These are phyloP conservation scores for Drosophila cognata DNA, from an alignment of 2,888 invertebrate genomes.

Conservation along the genomic window DNA sequence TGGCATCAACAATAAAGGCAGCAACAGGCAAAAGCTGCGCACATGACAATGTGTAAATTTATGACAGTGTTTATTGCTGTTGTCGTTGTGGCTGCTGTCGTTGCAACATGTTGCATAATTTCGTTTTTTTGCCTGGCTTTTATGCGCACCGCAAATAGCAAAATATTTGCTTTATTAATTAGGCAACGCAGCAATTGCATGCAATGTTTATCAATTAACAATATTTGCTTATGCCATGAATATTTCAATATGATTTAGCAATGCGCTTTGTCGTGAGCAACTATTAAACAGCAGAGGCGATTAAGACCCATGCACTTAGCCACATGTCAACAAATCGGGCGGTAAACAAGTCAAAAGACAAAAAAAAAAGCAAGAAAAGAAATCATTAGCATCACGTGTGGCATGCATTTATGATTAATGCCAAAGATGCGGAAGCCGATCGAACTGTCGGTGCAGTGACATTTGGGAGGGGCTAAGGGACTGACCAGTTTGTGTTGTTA, in stretches of 20 bases:
- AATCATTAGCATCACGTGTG: slow-evolving; percentile 19
- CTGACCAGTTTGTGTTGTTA: slow-evolving; percentile 31
- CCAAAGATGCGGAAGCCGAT: slow-evolving; percentile 49
- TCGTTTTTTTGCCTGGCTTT: slow-evolving; percentile 44
- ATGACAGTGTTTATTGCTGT: slow-evolving; percentile 57
- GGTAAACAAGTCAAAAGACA: slow-evolving; percentile 29
- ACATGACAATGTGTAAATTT: slow-evolving; percentile 77
- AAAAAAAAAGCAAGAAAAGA: slow-evolving; percentile 7
- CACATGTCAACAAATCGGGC: slow-evolving; percentile 46
- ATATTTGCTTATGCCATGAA: slow-evolving; percentile 61
- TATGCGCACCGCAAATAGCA: slow-evolving; percentile 64
- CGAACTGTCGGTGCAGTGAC: slow-evolving; percentile 8
- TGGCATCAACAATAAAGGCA: slow-evolving; percentile 43
- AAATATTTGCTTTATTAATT: slow-evolving; percentile 81
- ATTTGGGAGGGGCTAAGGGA: slow-evolving; percentile 7
- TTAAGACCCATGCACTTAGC: slow-evolving; percentile 54
- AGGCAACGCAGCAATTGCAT: slow-evolving; percentile 51
- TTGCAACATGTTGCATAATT: slow-evolving; percentile 53
- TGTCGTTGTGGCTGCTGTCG: slow-evolving; percentile 21
- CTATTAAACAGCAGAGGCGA: slow-evolving; percentile 19
- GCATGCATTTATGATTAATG: slow-evolving; percentile 51
- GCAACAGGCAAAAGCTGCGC: slow-evolving; percentile 42
- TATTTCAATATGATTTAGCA: slow-evolving; percentile 64
- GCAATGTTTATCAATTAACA: slow-evolving; percentile 58
- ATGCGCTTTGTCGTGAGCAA: slow-evolving; percentile 47